Conservation (phyloP, 2,797 vertebrate genomes). For the Sebastiscus tertius region DNA sequence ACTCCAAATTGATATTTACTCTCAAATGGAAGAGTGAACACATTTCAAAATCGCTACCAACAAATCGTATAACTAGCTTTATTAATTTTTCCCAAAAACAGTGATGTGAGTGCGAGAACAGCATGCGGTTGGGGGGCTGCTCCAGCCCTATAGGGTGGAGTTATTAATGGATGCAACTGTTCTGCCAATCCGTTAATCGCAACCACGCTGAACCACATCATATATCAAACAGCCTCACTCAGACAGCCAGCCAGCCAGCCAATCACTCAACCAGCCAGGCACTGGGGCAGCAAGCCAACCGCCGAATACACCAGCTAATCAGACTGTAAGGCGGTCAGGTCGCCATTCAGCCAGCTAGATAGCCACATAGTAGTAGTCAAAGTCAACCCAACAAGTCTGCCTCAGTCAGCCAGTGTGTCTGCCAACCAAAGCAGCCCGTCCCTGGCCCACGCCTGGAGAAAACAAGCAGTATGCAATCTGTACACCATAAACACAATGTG, state of each 20-base stretch:
- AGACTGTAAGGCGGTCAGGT: conserved; percentile 36
- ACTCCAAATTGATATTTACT: conserved; percentile 58
- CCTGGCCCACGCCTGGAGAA: conserved; percentile 59
- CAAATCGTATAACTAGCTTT: conserved; percentile 57
- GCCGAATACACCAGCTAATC: conserved; percentile 61
- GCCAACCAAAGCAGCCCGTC: conserved; percentile 45
- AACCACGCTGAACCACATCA: conserved; percentile 72
- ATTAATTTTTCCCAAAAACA: conserved; percentile 54
- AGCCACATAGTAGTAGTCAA: conserved; percentile 45
- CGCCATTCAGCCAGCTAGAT: conserved; percentile 28
- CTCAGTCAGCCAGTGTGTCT: conserved; percentile 34
- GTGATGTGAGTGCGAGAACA: conserved; percentile 40
- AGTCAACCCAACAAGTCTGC: conserved; percentile 34
- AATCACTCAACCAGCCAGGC: conserved; percentile 71
- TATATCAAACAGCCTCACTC: conserved; percentile 74
- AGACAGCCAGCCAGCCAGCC: conserved; percentile 66
- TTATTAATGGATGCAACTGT: conserved; percentile 76
- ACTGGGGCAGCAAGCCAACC: conserved; percentile 61
- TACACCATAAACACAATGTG: conserved; percentile 77
- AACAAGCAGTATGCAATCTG: conserved; percentile 73
- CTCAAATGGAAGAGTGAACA: conserved; percentile 59
- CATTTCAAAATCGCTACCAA: conserved; percentile 63
- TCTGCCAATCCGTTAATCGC: conserved; percentile 79
- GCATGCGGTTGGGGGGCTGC: conserved; percentile 33
- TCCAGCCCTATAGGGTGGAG: conserved; percentile 63